A percentile compares a stretch with the other conserved stretches of the same genome.
phyloP scores from a whole-genome alignment of 1,140 invertebrate genomes.

The Olivierus martensii region DNA sequence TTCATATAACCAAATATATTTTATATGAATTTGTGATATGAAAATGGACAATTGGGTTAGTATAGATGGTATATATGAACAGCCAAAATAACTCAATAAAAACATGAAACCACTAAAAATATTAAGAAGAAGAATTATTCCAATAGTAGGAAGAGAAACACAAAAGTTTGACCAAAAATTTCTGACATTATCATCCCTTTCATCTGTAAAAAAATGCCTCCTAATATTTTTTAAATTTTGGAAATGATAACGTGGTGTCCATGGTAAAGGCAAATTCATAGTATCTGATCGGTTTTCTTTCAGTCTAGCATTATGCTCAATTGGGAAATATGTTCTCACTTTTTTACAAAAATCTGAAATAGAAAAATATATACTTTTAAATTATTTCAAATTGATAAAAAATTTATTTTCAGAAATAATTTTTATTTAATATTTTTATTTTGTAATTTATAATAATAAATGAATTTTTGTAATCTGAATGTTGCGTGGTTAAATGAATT shows the following conservation, averaged over 20 bases:
- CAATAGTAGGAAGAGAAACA: not conserved
- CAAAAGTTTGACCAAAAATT: not conserved
- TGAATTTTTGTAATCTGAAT: too few species aligned
- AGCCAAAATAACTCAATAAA: not conserved
- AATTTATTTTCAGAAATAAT: too few species aligned
- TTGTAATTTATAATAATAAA: too few species aligned
- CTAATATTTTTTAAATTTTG: not conserved
- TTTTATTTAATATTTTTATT: too few species aligned
- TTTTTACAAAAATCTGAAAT: not conserved
- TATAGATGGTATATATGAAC: not conserved
- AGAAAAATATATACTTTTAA: not conserved
- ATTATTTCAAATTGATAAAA: too few species aligned
- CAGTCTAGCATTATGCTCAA: not conserved
- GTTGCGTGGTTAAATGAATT: too few species aligned
- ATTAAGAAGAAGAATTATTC: not conserved
- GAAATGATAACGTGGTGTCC: not conserved
- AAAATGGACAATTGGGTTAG: not conserved
- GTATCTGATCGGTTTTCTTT: not conserved
- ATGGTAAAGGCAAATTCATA: not conserved
- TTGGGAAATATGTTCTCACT: not conserved
- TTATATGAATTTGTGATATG: too few species aligned
- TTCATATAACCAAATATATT: too few species aligned
- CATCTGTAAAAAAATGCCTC: not conserved
- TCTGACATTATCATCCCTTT: not conserved
- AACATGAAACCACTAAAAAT: not conserved